Evolutionary conservation across 2,888 invertebrate genomes (phyloP), one percentile per base, ranked within the genome.

Genomic region (Panopea generosa): DNA sequence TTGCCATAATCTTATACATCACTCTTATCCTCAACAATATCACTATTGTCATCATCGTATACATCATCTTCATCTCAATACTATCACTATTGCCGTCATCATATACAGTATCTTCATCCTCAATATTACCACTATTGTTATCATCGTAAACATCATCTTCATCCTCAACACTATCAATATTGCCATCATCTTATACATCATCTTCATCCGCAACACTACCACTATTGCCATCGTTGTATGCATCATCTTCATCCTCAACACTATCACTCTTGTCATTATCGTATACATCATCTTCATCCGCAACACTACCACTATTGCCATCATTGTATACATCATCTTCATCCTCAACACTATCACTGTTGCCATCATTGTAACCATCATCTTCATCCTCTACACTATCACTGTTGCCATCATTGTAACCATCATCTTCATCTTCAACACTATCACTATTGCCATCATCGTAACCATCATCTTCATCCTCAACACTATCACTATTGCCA

Each of bases 31-130:
- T 24, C n/a, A n/a, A n/a, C n/a, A n/a, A n/a, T n/a, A n/a, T n/a
- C n/a, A n/a, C n/a, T n/a, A n/a, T n/a, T n/a, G n/a, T n/a, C n/a
- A n/a, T n/a, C n/a, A n/a, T n/a, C n/a, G n/a, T n/a, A n/a, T n/a
- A n/a, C n/a, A n/a, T n/a, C n/a, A n/a, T n/a, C n/a, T n/a, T n/a
- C n/a, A n/a, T n/a, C n/a, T n/a, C n/a, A n/a, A n/a, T n/a, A n/a
- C n/a, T n/a, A n/a, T n/a, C n/a, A 52, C 24, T 24, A 52, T 52
- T 24, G 24, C 24, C 52, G 24, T 52, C 52, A 22, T 24, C 24
- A 52, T 52, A 18, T 22, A 22, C 18, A 52, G 18, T 24, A 52
- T 52, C 52, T 22, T 52, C 52, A 52, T 52, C 24, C 18, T 52
- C 22, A 52, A 22, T 24, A 14, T 52, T 3, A 14, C 24, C 24